Evolutionary conservation across 1,140 invertebrate species (phyloP).

Genomic region (Papilio machaon): DNA sequence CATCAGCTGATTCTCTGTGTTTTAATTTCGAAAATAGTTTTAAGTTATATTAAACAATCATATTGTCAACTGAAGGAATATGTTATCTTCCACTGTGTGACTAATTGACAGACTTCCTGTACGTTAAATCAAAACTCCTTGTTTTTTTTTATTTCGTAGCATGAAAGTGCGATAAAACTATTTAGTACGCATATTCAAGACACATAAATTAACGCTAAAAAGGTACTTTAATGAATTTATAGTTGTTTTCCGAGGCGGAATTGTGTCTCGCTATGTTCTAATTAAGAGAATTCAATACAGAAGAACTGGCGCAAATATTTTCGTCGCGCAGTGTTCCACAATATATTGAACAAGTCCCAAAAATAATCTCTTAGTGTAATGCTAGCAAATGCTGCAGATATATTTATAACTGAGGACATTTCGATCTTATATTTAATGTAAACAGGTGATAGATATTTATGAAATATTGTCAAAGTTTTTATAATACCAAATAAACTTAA

Average conservation of each 20-base stretch:
- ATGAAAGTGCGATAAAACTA: no score
- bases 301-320: constrained; percentile 24
- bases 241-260: constrained; percentile 10
- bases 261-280: constrained; percentile 13
- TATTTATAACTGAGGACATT: constrained; percentile 39
- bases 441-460: constrained; percentile 32
- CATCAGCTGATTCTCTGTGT: no score
- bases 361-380: constrained; percentile 37
- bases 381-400: constrained; percentile 37
- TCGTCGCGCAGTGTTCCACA: constrained; percentile 24
- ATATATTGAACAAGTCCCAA: constrained; percentile 31
- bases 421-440: constrained; percentile 32
- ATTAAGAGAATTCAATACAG: constrained; percentile 19
- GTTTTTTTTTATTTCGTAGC: no score
- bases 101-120: not conserved
- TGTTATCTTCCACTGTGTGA: no score
- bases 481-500: not conserved
- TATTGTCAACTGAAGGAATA: no score
- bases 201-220: not conserved
- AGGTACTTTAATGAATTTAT: not conserved
- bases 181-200: not conserved
- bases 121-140: not conserved
- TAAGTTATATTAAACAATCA: no score
- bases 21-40: no score
- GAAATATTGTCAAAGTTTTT: constrained; percentile 12